phyloP scores from a whole-genome alignment of 2,797 vertebrate genomes.

The Phaenicophaeus curvirostris region DNA sequence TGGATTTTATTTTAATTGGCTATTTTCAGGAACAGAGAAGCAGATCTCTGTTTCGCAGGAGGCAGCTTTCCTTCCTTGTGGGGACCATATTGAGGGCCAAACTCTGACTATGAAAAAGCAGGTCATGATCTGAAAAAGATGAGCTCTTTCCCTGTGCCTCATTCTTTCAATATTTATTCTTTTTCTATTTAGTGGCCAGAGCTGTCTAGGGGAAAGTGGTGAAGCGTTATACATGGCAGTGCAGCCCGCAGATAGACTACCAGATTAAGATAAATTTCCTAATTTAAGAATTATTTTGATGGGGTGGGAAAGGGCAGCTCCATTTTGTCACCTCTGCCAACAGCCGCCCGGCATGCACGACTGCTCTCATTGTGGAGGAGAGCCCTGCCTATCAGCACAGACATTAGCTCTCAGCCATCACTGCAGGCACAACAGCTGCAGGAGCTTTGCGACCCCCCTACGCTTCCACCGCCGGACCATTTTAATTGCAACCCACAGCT shows the following conservation, averaged over 20 bases:
- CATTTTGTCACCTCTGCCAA: constrained; percentile 46
- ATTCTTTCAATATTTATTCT: neutral
- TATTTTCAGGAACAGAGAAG: neutral
- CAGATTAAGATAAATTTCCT: constrained; percentile 74
- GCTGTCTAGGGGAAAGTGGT: neutral
- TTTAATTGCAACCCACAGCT: constrained; percentile 39
- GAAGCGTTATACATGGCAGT: neutral
- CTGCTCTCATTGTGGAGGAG: constrained; percentile 17
- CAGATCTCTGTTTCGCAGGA: neutral
- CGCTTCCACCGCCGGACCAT: neutral
- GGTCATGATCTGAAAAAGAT: neutral
- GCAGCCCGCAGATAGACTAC: constrained; percentile 21
- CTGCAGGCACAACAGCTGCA: constrained; percentile 34
- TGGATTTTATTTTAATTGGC: neutral
- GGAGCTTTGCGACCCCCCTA: neutral
- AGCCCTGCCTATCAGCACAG: neutral
- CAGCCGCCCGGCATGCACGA: constrained; percentile 30
- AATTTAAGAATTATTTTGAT: constrained; percentile 68
- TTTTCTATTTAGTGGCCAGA: neutral
- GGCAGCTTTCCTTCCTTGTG: neutral
- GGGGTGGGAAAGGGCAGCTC: constrained; percentile 67
- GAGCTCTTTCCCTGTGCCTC: neutral
- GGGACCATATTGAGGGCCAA: neutral
- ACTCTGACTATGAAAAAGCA: neutral
- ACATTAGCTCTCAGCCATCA: neutral